These are phyloP conservation scores for Carcinoscorpius rotundicauda DNA, from an alignment of 1,140 invertebrate genomes.

Conservation along the genomic window DNA sequence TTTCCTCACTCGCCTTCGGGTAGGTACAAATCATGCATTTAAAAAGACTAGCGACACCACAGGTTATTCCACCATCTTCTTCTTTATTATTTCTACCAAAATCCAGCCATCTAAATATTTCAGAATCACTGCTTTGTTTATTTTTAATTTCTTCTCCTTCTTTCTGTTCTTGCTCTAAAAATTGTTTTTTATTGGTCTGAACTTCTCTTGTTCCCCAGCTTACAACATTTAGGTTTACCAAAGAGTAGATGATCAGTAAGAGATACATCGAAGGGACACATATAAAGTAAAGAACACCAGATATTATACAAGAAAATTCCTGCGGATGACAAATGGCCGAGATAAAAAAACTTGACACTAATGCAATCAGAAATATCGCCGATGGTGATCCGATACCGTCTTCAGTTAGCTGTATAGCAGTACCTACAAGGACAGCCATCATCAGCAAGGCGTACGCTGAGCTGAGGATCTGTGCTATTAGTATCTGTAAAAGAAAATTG, in stretches of 20 bases:
- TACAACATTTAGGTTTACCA: slow-evolving; percentile 96
- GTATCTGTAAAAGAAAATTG: slow-evolving; percentile 43
- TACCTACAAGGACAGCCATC: slow-evolving; percentile 56
- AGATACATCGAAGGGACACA: slow-evolving; percentile 98
- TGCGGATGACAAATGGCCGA: slow-evolving; percentile 91
- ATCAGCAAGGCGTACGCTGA: slow-evolving; percentile 92
- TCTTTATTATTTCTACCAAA: slow-evolving; percentile 35
- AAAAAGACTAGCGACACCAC: slow-evolving; percentile 77
- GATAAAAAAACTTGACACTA: slow-evolving; percentile 86
- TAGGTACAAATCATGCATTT: slow-evolving; percentile 83
- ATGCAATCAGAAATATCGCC: slow-evolving; percentile 29
- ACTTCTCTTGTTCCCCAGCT: slow-evolving; percentile 98
- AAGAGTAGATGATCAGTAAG: slow-evolving; percentile 92
- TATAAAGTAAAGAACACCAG: slow-evolving; percentile 85
- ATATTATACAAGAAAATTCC: slow-evolving; percentile 94
- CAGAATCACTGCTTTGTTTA: slow-evolving; percentile 67
- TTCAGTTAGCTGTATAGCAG: slow-evolving; percentile 11
- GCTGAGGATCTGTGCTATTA: slow-evolving; percentile 86
- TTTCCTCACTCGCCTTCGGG: slow-evolving; percentile 71
- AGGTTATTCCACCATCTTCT: slow-evolving; percentile 80
- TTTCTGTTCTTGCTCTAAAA: slow-evolving; percentile 40
- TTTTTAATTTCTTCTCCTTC: slow-evolving; percentile 57
- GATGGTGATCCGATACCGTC: slow-evolving; percentile 12
- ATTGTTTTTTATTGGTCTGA: slow-evolving; percentile 45
- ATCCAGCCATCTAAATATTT: slow-evolving; percentile 59